Base-by-base conservation (phyloP, 2,888 invertebrate species). In the Andrena trimmerana region DNA sequence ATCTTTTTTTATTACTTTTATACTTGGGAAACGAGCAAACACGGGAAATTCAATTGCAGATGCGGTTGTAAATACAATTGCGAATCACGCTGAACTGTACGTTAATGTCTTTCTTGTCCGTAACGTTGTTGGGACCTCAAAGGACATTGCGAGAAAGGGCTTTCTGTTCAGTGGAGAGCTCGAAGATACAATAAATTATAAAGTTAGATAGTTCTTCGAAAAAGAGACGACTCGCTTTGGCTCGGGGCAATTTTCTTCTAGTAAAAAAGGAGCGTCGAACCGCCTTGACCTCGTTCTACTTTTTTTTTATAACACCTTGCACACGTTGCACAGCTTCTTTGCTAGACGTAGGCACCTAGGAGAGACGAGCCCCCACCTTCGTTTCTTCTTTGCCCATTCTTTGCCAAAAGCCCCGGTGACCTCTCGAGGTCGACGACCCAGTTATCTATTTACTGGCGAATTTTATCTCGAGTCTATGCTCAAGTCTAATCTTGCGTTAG, bases 241-340 rank as follows among this genome's bases (percentile, higher is more conserved):
- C 73, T 63, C 27, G 27, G 20, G 77, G 72, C 83, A 83, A 83
- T 86, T 77, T 84, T 81, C 74, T 71, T 67, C 36, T 50, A 63
- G 60, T 52, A 63, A 80, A 75, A 83, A 84, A 79, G 67, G 79
- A 78, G 78, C 71, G 80, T 72, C 77, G 73, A 79, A 81, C 82
- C 78, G 86, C 81, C 83, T 85, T 90, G 83, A 90, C 86, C 80
- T 65, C 78, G 69, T 85, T 89, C 82, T 69, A 87, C 76, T 83
- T 88, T 78, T 89, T 89, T 80, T 80, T 81, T 79, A 73, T 66
- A 71, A 87, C 70, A 69, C 85, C 63, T 78, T 70, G 52, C 74
- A 78, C 36, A 60, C 73, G 48, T 48, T 66, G 67, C 83, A 72
- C 72, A 71, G 66, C 74, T 78, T 78, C 68, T 84, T 69, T 69